Evolutionary conservation across 2,113 vertebrate genomes (phyloP), one percentile per base, ranked within the genome.

Genomic region (Alouatta palliata): DNA sequence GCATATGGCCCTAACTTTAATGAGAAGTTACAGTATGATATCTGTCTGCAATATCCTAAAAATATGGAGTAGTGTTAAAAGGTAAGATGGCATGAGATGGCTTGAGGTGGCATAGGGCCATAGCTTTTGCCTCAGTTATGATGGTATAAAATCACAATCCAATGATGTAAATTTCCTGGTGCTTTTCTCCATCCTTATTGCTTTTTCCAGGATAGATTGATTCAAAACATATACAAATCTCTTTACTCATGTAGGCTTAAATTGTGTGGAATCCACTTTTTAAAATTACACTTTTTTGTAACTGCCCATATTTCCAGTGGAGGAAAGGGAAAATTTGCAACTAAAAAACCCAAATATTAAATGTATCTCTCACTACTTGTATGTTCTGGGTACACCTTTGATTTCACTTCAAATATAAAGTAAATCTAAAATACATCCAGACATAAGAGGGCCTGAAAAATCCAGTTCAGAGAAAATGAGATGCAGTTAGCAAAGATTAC

Each of bases 401-500:
- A 83, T 94, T 97, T 96, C 54, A 90, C 47, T 94, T 92, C 92
- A 97, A 97, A 92, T 45, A 52, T 54, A 66, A 90, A 97, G 91
- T 91, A 97, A 97, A 97, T 90, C 75, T 97, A 90, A 97, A 85
- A 92, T 94, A 85, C 68, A 96, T 71, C 52, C 85, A 96, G 71
- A 94, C 93, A 81, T 76, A 90, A 94, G 68, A 94, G 76, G 20
- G 79, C 37, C 90, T 91, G 89, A 97, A 96, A 96, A 97, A 91
- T 94, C 95, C 97, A 97, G 94, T 96, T 97, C 94, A 70, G 86
- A 91, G 91, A 97, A 97, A 97, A 97, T 88, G 87, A 92, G 82
- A 95, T 97, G 86, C 96, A 94, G 92, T 97, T 97, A 98, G 95
- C 84, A 95, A 97, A 95, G 94, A 97, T 98, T 96, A 97, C 94